phyloP scores from a whole-genome alignment of 2,113 vertebrate species.

The Calypte anna region DNA sequence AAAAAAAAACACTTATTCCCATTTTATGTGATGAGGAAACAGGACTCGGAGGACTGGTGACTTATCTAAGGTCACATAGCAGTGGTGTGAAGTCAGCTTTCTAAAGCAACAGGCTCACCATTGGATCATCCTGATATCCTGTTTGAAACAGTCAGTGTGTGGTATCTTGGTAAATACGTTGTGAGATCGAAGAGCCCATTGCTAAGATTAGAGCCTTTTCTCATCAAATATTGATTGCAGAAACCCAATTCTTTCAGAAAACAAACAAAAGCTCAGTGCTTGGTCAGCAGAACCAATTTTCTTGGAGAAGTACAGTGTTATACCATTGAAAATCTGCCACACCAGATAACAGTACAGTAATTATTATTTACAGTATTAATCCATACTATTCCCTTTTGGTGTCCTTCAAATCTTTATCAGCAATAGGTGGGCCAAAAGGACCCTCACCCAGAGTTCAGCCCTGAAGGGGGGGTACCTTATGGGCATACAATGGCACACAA shows the following conservation, averaged over 20 bases:
- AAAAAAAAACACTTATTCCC: background rate
- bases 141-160: background rate
- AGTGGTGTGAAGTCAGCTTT: background rate
- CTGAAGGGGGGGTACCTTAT: background rate
- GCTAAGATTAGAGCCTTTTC: background rate
- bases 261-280: background rate
- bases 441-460: background rate
- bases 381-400: background rate
- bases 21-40: constrained; percentile 9
- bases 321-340: background rate
- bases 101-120: background rate
- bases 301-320: background rate
- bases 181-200: background rate
- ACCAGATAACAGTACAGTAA: background rate
- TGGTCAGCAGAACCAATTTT: background rate
- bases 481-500: fast-evolving
- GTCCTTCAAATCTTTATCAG: background rate
- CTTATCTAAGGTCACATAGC: constrained; percentile 3
- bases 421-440: background rate
- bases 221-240: background rate
- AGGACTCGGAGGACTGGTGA: background rate
- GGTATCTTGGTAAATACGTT: background rate
- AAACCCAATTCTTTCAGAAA: background rate
- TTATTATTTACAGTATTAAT: background rate
- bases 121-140: background rate